Evolutionary conservation across 2,797 vertebrate species (phyloP).

Genomic region (Sebastes nivosus): DNA sequence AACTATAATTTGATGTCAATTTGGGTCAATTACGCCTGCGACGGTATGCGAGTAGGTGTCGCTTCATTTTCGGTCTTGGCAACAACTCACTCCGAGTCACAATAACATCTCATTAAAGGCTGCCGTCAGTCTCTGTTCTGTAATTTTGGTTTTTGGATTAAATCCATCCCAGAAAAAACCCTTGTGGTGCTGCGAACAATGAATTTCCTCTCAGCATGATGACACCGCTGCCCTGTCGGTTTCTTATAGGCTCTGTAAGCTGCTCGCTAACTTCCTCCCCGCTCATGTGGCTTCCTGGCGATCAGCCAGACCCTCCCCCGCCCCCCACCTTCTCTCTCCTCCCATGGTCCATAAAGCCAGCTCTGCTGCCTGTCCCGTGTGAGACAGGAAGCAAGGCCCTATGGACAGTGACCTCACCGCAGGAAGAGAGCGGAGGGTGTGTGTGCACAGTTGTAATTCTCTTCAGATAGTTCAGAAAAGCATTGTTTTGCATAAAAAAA

Average conservation of each 20-base stretch:
- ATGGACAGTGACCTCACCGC: slow-evolving; percentile 74
- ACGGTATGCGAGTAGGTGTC: slow-evolving; percentile 22
- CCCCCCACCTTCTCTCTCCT: neutral
- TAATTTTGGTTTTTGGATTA: slow-evolving; percentile 33
- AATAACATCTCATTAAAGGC: slow-evolving; percentile 42
- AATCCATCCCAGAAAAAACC: neutral
- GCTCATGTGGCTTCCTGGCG: slow-evolving; percentile 62
- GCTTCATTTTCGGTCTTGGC: neutral
- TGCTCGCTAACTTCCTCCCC: slow-evolving; percentile 45
- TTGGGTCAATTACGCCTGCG: neutral
- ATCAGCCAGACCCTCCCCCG: slow-evolving; percentile 24
- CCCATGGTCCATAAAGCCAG: slow-evolving; percentile 39
- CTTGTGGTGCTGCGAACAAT: slow-evolving; percentile 44
- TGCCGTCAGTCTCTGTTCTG: slow-evolving; percentile 14
- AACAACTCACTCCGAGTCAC: neutral
- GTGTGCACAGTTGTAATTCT: slow-evolving; percentile 2
- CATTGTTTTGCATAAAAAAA: neutral
- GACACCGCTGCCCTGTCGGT: slow-evolving; percentile 11
- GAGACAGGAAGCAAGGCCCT: slow-evolving; percentile 78
- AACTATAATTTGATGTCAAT: slow-evolving; percentile 1
- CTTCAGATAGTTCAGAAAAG: neutral
- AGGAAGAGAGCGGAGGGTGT: slow-evolving; percentile 66
- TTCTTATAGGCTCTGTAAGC: slow-evolving; percentile 25
- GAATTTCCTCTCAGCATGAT: slow-evolving; percentile 41
- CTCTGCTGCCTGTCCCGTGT: slow-evolving; percentile 72